Conservation (phyloP, 1,140 invertebrate genomes). For the Caenorhabditis inopinata region DNA sequence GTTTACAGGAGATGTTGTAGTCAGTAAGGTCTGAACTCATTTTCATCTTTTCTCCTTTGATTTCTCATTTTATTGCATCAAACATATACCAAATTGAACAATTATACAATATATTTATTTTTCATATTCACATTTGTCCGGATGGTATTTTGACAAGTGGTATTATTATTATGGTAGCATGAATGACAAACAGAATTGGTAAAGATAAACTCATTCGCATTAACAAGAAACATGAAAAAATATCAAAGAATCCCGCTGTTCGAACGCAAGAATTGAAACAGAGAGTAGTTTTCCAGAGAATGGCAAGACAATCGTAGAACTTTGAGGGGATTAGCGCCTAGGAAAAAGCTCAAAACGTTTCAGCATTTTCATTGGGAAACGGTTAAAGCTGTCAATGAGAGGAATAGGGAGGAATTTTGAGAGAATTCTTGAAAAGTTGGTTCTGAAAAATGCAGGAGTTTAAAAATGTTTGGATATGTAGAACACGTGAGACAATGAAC, state of each 20-base stretch:
- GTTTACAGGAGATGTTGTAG: slow-evolving; percentile 26
- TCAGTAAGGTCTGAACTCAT: background rate
- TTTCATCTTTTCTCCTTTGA: too few species aligned
- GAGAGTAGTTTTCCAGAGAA: slow-evolving; percentile 1
- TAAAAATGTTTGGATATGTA: background rate
- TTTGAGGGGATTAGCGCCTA: background rate
- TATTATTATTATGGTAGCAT: too few species aligned
- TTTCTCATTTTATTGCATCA: too few species aligned
- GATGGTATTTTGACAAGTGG: too few species aligned
- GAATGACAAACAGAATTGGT: too few species aligned
- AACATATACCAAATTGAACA: background rate
- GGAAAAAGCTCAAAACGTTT: background rate
- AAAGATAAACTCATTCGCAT: too few species aligned
- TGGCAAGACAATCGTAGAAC: background rate
- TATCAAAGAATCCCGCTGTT: background rate
- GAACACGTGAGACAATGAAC: background rate
- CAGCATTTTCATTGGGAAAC: background rate
- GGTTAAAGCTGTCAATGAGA: background rate
- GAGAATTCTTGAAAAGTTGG: background rate
- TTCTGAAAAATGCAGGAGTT: background rate
- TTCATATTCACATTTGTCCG: too few species aligned
- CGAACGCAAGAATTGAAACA: background rate
- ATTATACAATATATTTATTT: too few species aligned
- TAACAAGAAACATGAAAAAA: background rate
- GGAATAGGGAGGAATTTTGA: too few species aligned